A percentile compares a stretch with the other conserved stretches of the same genome.
Evolutionary conservation across 35 echinoderm and acorn worm species (phyloP).

Genomic region (Eucidaris tribuloides): DNA sequence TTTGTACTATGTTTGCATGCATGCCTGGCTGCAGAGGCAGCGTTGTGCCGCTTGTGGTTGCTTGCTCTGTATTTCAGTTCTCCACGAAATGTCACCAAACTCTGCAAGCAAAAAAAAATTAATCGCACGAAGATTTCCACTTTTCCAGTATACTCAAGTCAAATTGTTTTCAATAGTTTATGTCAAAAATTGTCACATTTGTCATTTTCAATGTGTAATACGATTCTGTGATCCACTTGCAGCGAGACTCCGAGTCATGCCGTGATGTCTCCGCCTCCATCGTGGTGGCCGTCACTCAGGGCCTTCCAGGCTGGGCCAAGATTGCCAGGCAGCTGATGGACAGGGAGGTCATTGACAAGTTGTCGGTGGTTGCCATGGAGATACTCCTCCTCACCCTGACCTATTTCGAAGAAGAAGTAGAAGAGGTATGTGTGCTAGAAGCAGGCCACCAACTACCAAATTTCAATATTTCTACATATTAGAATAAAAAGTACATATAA

Average conservation of each 20-base stretch:
- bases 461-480: background rate
- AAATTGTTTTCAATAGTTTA: no score
- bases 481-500: background rate
- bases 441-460: no score
- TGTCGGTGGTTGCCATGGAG: slow-evolving; percentile 86
- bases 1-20: no score
- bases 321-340: slow-evolving; percentile 48
- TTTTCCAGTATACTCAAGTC: no score
- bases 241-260: slow-evolving; percentile 57
- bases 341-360: slow-evolving; percentile 73
- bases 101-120: no score
- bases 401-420: slow-evolving; percentile 70
- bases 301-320: slow-evolving; percentile 49
- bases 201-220: no score
- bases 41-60: no score
- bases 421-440: slow-evolving; percentile 48
- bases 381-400: slow-evolving; percentile 66
- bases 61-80: no score
- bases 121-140: no score
- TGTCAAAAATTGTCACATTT: no score
- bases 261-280: slow-evolving; percentile 61
- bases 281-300: slow-evolving; percentile 39
- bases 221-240: background rate
- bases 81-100: no score
- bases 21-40: no score